Conservation (phyloP, 2,113 vertebrate genomes). For the Oreotrochilus melanogaster region DNA sequence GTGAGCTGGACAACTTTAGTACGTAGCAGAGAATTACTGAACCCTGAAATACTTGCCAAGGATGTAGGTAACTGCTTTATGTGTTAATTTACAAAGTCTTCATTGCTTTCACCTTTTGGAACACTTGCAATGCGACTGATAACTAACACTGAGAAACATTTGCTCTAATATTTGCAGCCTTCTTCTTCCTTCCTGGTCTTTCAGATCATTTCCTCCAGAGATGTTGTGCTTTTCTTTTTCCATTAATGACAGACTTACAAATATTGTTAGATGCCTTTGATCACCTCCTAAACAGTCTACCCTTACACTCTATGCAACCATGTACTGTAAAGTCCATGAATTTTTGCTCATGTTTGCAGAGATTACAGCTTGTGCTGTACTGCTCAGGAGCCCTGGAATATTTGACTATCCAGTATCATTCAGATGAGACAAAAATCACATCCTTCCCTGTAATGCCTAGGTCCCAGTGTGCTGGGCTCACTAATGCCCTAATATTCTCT, state of each 20-base stretch:
- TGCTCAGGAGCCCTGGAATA: background rate
- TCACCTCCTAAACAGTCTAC: background rate
- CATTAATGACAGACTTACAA: background rate
- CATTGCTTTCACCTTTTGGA: background rate
- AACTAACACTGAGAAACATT: background rate
- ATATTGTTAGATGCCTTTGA: background rate
- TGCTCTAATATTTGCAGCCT: background rate
- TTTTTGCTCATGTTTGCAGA: background rate
- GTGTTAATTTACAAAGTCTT: background rate
- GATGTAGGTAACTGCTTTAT: background rate
- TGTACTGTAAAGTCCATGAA: background rate
- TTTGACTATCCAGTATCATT: fast-evolving
- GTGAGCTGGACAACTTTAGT: background rate
- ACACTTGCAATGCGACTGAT: background rate
- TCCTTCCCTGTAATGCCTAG: background rate
- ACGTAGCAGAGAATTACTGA: background rate
- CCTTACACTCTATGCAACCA: background rate
- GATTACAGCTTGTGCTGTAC: background rate
- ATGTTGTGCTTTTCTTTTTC: background rate
- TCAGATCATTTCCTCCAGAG: background rate
- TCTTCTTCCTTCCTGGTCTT: background rate
- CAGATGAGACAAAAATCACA: background rate
- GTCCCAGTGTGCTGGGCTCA: background rate
- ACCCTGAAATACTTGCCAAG: background rate
- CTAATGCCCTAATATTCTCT: background rate